These are phyloP conservation scores for Micoletzkya japonica DNA, from an alignment of 2,888 invertebrate genomes.

Conservation along the genomic window DNA sequence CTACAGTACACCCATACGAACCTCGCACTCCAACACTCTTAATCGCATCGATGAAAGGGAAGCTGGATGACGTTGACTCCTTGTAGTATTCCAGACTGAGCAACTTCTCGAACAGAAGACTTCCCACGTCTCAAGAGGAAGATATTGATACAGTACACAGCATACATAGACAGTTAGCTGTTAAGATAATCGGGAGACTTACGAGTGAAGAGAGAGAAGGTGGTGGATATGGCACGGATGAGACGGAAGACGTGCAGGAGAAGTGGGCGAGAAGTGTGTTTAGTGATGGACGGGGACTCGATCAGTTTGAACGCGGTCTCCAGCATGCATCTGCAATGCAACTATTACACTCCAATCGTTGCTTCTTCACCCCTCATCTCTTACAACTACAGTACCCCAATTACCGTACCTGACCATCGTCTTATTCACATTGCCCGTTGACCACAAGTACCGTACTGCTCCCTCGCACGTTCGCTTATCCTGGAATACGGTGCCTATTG, in stretches of 20 bases:
- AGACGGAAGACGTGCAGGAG: conserved; percentile 27
- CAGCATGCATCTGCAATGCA: conserved; percentile 1
- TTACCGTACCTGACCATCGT: conserved; percentile 4
- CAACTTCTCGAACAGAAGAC: conserved; percentile 36
- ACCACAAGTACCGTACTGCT: conserved; percentile 31
- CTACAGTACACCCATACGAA: no score
- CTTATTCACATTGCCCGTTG: conserved; percentile 26
- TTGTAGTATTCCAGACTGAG: conserved; percentile 33
- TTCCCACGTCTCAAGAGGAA: conserved; percentile 32
- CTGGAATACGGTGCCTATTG: neutral
- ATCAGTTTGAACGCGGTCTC: neutral
- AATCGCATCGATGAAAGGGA: conserved; percentile 48
- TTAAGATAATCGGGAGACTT: neutral
- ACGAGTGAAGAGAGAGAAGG: conserved; percentile 29
- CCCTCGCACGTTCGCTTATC: conserved; percentile 19
- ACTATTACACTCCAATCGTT: no score
- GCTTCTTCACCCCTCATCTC: neutral
- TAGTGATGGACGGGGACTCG: conserved; percentile 2
- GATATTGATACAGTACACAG: neutral
- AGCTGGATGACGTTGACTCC: conserved; percentile 33
- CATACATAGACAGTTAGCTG: neutral
- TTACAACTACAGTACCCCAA: no score
- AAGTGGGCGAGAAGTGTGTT: neutral
- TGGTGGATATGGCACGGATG: conserved; percentile 27
- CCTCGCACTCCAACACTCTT: conserved; percentile 26